These are phyloP conservation scores for Sipha maydis DNA, from an alignment of 2,888 invertebrate species.

Conservation along the genomic window DNA sequence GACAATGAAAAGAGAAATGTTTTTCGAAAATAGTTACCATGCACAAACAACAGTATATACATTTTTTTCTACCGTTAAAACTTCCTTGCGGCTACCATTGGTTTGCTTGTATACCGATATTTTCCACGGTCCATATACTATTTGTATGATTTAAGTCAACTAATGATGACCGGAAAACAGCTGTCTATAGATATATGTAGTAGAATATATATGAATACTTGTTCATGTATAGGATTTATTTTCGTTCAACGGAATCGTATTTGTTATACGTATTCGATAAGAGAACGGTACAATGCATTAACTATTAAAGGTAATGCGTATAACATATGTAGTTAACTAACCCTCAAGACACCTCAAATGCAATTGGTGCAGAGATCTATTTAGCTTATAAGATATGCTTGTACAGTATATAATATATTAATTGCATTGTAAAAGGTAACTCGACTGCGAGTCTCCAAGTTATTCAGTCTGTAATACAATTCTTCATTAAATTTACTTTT, in stretches of 20 bases:
- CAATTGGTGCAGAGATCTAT: too few relatives aligned
- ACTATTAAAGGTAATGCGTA: background rate
- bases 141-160: slow-evolving; percentile 18
- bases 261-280: background rate
- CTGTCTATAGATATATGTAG: background rate
- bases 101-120: background rate
- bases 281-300: background rate
- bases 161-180: slow-evolving; percentile 27
- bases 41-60: slow-evolving; percentile 13
- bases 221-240: background rate
- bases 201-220: background rate
- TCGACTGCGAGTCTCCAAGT: too few relatives aligned
- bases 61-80: background rate
- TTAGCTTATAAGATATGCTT: too few relatives aligned
- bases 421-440: too few relatives aligned
- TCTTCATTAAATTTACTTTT: too few relatives aligned
- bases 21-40: slow-evolving; percentile 27
- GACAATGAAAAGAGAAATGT: slow-evolving; percentile 33
- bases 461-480: too few relatives aligned
- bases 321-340: background rate
- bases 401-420: too few relatives aligned
- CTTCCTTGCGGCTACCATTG: background rate
- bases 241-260: background rate
- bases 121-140: slow-evolving; percentile 1
- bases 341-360: too few relatives aligned